These are phyloP conservation scores for Antedon bifida DNA, from an alignment of 35 echinoderm and acorn worm species.

Conservation along the genomic window DNA sequence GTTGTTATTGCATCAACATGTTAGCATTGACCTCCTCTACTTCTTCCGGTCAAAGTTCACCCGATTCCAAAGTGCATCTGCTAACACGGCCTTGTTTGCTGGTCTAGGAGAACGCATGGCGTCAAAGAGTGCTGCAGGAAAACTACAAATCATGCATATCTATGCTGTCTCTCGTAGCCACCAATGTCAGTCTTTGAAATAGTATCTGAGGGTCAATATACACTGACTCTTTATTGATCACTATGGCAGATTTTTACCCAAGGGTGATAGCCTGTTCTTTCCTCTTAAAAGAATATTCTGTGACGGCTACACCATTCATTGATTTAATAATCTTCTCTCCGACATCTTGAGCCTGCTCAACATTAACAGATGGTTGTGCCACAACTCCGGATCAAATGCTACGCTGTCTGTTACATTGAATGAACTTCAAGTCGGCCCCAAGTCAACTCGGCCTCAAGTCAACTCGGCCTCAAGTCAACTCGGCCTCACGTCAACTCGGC, in stretches of 20 bases:
- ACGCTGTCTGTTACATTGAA: too few relatives aligned
- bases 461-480: too few relatives aligned
- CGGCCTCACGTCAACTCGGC: too few relatives aligned
- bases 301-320: background rate
- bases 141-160: background rate
- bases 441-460: too few relatives aligned
- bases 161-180: background rate
- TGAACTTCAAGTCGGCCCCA: too few relatives aligned
- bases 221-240: background rate
- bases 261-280: background rate
- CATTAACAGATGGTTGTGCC: background rate
- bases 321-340: background rate
- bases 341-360: background rate
- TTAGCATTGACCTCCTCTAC: too few relatives aligned
- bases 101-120: background rate
- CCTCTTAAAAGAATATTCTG: conserved; percentile 5
- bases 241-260: background rate
- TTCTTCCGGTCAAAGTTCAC: too few relatives aligned
- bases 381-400: background rate
- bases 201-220: background rate
- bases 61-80: background rate
- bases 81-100: background rate
- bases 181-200: background rate
- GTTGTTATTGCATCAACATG: too few relatives aligned
- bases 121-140: background rate